A percentile compares a stretch with the other conserved stretches of the same genome.
Evolutionary conservation across 2,888 invertebrate genomes (phyloP).

Genomic region (Sipunculus nudus): DNA sequence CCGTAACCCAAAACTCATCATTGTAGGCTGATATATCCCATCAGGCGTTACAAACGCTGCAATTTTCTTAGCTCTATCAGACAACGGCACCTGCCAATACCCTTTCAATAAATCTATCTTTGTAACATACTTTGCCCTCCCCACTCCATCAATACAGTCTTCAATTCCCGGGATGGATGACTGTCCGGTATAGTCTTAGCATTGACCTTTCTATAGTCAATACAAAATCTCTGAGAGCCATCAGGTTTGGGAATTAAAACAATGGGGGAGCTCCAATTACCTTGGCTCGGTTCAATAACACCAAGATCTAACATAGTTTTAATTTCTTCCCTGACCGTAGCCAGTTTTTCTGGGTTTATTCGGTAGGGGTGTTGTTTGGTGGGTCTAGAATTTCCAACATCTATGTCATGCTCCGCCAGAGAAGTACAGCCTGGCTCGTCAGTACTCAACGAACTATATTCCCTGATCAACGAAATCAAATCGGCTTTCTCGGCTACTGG

Average conservation of each 20-base stretch:
- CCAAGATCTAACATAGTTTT: constrained; percentile 41
- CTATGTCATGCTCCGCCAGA: too few species aligned
- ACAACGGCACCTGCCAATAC: constrained; percentile 35
- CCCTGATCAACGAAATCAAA: too few species aligned
- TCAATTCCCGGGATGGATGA: constrained; percentile 40
- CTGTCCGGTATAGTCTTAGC: constrained; percentile 38
- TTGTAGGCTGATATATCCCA: too few species aligned
- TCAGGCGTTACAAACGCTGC: too few species aligned
- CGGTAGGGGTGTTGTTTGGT: constrained; percentile 1
- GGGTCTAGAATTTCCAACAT: too few species aligned
- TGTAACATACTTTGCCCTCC: constrained; percentile 39
- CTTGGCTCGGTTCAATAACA: constrained; percentile 38
- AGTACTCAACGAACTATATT: too few species aligned
- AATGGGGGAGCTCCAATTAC: constrained; percentile 42
- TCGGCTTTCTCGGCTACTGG: too few species aligned
- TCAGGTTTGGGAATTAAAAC: constrained; percentile 19
- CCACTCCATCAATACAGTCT: constrained; percentile 43
- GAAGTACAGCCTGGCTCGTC: too few species aligned
- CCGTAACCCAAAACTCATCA: neutral
- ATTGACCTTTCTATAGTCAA: constrained; percentile 41
- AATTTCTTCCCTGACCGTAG: constrained; percentile 25
- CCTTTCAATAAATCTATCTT: constrained; percentile 42
- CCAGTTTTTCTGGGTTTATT: constrained; percentile 12
- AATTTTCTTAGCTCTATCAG: too few species aligned
- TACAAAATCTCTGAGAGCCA: constrained; percentile 29